Conservation (phyloP, 2,113 vertebrate genomes). For the Symphodus melops region DNA sequence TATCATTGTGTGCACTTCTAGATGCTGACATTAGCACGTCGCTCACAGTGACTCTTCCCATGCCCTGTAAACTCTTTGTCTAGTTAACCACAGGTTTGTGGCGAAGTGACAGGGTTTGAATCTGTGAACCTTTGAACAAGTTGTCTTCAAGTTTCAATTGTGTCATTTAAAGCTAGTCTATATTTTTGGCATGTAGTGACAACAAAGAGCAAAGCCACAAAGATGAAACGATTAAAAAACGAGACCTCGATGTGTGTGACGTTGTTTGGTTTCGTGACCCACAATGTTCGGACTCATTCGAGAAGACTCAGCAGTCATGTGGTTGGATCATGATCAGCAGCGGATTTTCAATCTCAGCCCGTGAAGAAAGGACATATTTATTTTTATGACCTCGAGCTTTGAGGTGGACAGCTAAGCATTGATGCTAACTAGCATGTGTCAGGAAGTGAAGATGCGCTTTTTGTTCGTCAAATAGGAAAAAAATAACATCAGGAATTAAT, state of each 20-base stretch:
- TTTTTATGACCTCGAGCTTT: constrained; percentile 27
- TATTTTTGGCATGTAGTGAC: neutral
- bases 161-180: neutral
- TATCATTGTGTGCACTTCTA: neutral
- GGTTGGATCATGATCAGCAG: constrained; percentile 4
- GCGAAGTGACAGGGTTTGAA: neutral
- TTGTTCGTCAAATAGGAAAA: neutral
- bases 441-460: neutral
- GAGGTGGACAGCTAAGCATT: neutral
- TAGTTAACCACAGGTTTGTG: neutral
- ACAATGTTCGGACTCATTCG: neutral
- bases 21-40: neutral
- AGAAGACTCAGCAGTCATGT: constrained; percentile 5
- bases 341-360: constrained; percentile 13
- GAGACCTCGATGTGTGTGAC: neutral
- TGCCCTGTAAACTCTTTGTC: neutral
- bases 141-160: neutral
- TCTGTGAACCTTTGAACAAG: neutral
- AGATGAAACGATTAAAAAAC: neutral
- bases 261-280: neutral
- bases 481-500: too few relatives aligned
- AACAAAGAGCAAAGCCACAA: constrained; percentile 1
- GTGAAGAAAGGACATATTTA: constrained; percentile 26
- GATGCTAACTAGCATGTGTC: neutral
- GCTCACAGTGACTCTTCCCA: neutral